A percentile compares a stretch with the other conserved stretches of the same genome.
Evolutionary conservation across 2,888 invertebrate species (phyloP).

Genomic region (Molorchus minor): DNA sequence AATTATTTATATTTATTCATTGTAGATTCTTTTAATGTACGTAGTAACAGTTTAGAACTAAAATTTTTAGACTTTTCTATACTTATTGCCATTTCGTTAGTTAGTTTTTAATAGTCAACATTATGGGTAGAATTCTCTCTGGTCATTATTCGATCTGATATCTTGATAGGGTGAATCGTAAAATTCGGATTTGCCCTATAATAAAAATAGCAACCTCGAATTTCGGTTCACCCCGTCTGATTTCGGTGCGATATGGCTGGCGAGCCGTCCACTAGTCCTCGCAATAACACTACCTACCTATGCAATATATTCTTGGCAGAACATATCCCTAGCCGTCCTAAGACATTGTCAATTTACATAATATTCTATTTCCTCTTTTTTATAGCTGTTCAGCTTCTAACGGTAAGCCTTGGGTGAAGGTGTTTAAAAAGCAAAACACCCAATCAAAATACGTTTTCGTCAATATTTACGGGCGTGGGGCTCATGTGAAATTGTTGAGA

Average conservation of each 20-base stretch:
- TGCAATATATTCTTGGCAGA: constrained; percentile 33
- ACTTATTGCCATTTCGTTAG: too few species aligned
- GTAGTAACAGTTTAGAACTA: too few species aligned
- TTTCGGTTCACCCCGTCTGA: neutral
- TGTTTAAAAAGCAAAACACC: constrained; percentile 36
- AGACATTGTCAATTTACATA: constrained; percentile 36
- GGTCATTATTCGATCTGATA: too few species aligned
- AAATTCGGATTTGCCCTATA: neutral
- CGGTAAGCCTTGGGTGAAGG: constrained; percentile 40
- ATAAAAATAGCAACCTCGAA: neutral
- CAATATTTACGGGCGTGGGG: constrained; percentile 33
- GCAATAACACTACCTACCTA: neutral
- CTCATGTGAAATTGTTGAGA: constrained; percentile 42
- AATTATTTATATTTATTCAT: too few species aligned
- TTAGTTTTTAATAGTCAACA: too few species aligned
- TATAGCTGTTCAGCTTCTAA: constrained; percentile 34
- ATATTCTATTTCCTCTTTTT: constrained; percentile 13
- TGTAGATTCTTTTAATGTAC: too few species aligned
- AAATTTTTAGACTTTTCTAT: too few species aligned
- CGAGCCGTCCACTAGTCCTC: neutral
- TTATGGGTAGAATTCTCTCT: too few species aligned
- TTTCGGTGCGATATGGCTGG: neutral
- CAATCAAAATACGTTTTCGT: constrained; percentile 41
- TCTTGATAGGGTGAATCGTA: too few species aligned
- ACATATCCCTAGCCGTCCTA: constrained; percentile 47